Base-by-base conservation (phyloP, 2,888 invertebrate species). In the Eudemis profundana region DNA sequence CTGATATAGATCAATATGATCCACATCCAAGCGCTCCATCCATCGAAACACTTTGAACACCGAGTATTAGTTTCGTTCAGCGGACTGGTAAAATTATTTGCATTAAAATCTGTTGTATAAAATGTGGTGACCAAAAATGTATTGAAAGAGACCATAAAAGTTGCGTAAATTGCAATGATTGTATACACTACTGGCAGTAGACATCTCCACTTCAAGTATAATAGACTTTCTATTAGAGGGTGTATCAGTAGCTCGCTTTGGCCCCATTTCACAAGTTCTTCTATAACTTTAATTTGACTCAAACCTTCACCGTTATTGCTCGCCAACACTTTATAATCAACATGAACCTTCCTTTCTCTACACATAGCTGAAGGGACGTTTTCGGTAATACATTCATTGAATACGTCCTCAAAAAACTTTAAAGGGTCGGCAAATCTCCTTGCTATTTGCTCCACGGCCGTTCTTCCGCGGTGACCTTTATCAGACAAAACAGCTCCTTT, bases 251-350 rank as follows among this genome's bases (percentile, higher is more conserved):
- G 7, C 12, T 61, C 33, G 19, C 29, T 61, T 15, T 21, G 61
- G 21, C 33, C 61, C 14, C 33, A 51, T 33, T 42, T 51, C 17
- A 61, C 33, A 5, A 61, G n/a, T 61, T 61, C 42, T 29, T 61
- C 51, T 14, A 61, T n/a, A 4, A 51, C 44, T 53, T 38, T 15
- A 15, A 56, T 29, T 56, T 56, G 42, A 12, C 23, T 56, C 19
- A 19, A 29, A 17, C 12, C 46, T 46, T 14, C 0, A 0, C 21
- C 23, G 14, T 57, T 21, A 17, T 15, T 49, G 8, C 15, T 49
- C 10, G 57, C 10, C 1, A 57, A 21, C 2, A 14, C 33, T 33
- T 57, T 14, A 14, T 46, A 56, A 46, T 46, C 21, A 4, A 27
- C n/a, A 36, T 46, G 14, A n/a, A 33, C n/a, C 4, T 21, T 5